These are phyloP conservation scores for Panorpa germanica DNA, from an alignment of 2,888 invertebrate species.

Conservation along the genomic window DNA sequence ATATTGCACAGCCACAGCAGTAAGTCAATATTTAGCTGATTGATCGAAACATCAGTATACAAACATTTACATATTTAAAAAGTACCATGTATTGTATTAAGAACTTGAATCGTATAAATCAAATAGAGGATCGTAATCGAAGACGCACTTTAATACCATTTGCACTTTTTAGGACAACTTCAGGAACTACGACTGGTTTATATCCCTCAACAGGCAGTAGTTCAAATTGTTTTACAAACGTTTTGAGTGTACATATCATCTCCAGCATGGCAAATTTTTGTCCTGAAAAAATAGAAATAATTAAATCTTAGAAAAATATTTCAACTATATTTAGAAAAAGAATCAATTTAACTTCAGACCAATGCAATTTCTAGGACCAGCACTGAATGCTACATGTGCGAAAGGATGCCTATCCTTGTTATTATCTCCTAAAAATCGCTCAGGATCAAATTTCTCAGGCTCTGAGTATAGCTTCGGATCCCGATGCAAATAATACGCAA, in stretches of 20 bases:
- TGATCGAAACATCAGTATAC: no score
- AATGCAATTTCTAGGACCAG: slow-evolving; percentile 22
- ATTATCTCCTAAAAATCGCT: slow-evolving; percentile 19
- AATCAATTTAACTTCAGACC: no score
- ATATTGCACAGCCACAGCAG: no score
- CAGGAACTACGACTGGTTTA: slow-evolving; percentile 15
- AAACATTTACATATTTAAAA: no score
- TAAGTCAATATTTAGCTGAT: no score
- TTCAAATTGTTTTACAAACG: slow-evolving; percentile 19
- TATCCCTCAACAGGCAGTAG: slow-evolving; percentile 18
- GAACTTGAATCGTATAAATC: no score
- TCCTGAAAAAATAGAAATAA: slow-evolving; percentile 14
- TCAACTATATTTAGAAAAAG: slow-evolving; percentile 1
- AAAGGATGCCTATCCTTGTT: slow-evolving; percentile 19
- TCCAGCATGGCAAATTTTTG: slow-evolving; percentile 25
- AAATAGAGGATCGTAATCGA: slow-evolving; percentile 15
- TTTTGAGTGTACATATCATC: slow-evolving; percentile 19
- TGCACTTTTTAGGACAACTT: slow-evolving; percentile 11
- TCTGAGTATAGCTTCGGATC: slow-evolving; percentile 26
- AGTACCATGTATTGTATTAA: no score
- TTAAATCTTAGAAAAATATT: background rate
- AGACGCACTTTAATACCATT: slow-evolving; percentile 14
- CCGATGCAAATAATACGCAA: slow-evolving; percentile 26
- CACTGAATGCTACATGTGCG: slow-evolving; percentile 21
- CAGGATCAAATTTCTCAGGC: slow-evolving; percentile 23